phyloP scores from a whole-genome alignment of 2,888 invertebrate species.

The Tenodera sinensis region DNA sequence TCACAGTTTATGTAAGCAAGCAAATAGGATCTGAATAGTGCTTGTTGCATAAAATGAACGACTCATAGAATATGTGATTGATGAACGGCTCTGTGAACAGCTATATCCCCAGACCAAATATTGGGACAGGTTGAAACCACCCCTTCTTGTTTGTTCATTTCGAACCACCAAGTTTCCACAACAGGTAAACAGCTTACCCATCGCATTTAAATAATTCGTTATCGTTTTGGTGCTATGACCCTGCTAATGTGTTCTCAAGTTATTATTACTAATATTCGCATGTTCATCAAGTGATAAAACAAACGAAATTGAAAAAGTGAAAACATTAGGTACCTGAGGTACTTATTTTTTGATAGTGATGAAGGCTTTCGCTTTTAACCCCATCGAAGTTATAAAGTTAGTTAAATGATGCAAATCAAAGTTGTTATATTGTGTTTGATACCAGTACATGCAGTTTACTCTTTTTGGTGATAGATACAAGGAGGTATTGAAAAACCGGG shows the following conservation, averaged over 20 bases:
- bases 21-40: not conserved
- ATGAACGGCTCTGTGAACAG: not conserved
- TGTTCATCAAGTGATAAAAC: not conserved
- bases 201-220: not conserved
- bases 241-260: not conserved
- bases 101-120: not conserved
- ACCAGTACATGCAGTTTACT: too few species aligned
- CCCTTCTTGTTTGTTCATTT: not conserved
- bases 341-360: too few species aligned
- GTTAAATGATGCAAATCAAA: too few species aligned
- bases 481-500: too few species aligned
- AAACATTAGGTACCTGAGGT: too few species aligned
- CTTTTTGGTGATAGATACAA: too few species aligned
- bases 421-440: too few species aligned
- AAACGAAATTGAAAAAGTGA: too few species aligned
- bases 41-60: not conserved
- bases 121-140: not conserved
- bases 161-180: not conserved
- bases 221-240: not conserved
- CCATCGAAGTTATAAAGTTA: too few species aligned
- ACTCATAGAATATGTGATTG: not conserved
- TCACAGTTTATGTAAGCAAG: not conserved
- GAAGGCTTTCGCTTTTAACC: too few species aligned
- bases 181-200: not conserved
- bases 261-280: not conserved